Evolutionary conservation across 2,797 vertebrate species (phyloP).

Genomic region (Oceanodroma leucorhoa): DNA sequence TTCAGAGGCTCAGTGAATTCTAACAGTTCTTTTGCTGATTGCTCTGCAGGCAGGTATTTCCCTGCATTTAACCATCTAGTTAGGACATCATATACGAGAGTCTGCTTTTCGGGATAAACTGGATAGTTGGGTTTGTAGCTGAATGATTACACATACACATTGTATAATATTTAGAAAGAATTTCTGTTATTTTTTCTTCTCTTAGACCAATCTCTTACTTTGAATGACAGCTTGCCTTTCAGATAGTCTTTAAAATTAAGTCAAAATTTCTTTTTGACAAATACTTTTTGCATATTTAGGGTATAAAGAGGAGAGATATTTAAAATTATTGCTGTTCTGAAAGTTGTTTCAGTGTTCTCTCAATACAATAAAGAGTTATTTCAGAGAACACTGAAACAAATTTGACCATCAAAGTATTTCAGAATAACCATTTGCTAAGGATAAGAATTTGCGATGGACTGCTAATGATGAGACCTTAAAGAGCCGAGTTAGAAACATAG

Average conservation of each 20-base stretch:
- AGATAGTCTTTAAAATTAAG: not conserved
- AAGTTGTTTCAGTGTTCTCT: not conserved
- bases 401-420: not conserved
- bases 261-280: not conserved
- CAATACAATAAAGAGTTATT: not conserved
- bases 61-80: not conserved
- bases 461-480: not conserved
- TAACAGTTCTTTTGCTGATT: not conserved
- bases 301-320: not conserved
- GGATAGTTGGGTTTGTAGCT: not conserved
- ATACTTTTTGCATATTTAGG: rapidly evolving
- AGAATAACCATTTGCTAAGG: not conserved
- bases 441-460: not conserved
- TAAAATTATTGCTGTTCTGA: not conserved
- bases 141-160: not conserved
- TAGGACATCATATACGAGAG: not conserved
- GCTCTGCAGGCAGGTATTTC: not conserved
- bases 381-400: not conserved
- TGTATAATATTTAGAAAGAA: not conserved
- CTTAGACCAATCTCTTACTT: not conserved
- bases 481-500: not conserved
- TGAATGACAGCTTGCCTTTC: not conserved
- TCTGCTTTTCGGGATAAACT: not conserved
- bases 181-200: not conserved
- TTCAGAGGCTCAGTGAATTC: not conserved